Evolutionary conservation across 2,113 vertebrate species (phyloP).

Genomic region (Phoenicopterus ruber): DNA sequence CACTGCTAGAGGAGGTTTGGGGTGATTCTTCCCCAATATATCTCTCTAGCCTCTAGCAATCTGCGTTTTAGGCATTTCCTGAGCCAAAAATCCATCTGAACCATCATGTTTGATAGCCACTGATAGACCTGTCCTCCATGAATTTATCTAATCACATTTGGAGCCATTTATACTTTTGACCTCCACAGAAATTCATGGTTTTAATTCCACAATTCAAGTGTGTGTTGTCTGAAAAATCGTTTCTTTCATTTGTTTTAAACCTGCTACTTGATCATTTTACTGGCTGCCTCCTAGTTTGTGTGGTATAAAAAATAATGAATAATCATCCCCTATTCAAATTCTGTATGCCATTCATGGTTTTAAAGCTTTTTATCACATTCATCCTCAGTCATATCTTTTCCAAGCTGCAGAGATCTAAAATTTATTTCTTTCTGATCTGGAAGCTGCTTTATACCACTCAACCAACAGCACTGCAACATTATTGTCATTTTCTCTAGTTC

Average conservation of each 20-base stretch:
- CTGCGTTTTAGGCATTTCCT: background rate
- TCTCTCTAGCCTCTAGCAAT: background rate
- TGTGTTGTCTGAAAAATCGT: background rate
- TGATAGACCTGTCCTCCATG: background rate
- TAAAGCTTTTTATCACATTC: background rate
- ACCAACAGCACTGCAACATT: background rate
- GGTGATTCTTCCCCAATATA: background rate
- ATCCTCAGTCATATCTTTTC: background rate
- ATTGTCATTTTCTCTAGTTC: background rate
- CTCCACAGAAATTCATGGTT: background rate
- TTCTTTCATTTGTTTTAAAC: slow-evolving; percentile 30
- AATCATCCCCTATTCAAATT: slow-evolving; percentile 38
- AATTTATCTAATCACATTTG: slow-evolving; percentile 3
- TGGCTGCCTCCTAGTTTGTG: background rate
- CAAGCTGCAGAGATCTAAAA: background rate
- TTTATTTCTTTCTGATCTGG: slow-evolving; percentile 20
- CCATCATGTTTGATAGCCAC: background rate
- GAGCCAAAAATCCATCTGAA: background rate
- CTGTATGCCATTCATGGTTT: background rate
- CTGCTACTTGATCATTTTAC: slow-evolving; percentile 15
- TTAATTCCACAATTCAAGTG: background rate
- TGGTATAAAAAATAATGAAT: slow-evolving; percentile 14
- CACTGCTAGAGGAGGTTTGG: background rate
- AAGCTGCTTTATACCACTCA: background rate
- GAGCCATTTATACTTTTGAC: background rate